phyloP scores from a whole-genome alignment of 2,888 invertebrate genomes.

The Cheilosia grossa region DNA sequence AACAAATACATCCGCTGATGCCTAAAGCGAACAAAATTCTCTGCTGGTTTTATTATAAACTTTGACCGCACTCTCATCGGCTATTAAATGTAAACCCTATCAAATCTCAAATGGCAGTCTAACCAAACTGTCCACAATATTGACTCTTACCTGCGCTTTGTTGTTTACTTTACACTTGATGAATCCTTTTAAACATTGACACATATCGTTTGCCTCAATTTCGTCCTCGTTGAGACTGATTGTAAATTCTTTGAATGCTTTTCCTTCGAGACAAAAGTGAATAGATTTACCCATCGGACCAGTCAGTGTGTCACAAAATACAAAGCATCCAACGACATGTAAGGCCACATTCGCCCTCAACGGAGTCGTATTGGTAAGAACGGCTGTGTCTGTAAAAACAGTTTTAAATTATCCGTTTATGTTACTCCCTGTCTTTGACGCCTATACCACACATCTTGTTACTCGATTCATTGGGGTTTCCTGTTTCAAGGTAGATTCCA shows the following conservation, averaged over 20 bases:
- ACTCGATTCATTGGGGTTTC: background rate
- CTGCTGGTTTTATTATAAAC: no score
- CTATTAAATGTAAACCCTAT: no score
- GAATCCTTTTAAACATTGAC: slow-evolving; percentile 77
- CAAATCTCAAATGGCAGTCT: no score
- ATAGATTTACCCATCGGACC: slow-evolving; percentile 75
- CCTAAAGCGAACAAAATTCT: no score
- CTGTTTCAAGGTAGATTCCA: slow-evolving; percentile 17
- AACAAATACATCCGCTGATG: no score
- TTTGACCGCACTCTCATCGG: no score
- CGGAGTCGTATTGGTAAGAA: slow-evolving; percentile 70
- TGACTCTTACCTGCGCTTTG: slow-evolving; percentile 72
- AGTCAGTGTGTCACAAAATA: slow-evolving; percentile 77
- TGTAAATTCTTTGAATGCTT: slow-evolving; percentile 77
- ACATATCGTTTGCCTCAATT: slow-evolving; percentile 67
- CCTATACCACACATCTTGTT: slow-evolving; percentile 14
- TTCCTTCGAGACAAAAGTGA: slow-evolving; percentile 55
- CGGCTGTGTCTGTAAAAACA: slow-evolving; percentile 67
- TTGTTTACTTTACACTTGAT: slow-evolving; percentile 76
- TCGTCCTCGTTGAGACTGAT: slow-evolving; percentile 76
- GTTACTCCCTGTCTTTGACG: slow-evolving; percentile 9
- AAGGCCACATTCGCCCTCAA: slow-evolving; percentile 65
- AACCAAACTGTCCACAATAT: no score
- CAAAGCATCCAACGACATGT: slow-evolving; percentile 77
- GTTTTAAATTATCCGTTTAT: no score